Percentiles rank a stretch among this genome's conserved stretches.
phyloP scores from a whole-genome alignment of 2,797 vertebrate species.

The Melanotaenia maccullochi region DNA sequence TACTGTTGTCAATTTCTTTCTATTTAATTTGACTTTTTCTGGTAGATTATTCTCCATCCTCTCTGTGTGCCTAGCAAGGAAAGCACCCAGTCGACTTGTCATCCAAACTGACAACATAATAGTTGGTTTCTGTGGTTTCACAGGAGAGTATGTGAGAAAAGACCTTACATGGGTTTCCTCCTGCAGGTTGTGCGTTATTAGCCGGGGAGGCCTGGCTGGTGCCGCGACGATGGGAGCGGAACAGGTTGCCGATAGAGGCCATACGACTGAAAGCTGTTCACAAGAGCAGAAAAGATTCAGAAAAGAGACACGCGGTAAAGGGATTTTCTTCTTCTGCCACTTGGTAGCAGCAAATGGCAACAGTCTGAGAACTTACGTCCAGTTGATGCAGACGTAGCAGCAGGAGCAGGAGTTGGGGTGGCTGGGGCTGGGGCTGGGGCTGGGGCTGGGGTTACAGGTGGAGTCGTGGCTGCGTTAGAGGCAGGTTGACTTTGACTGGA shows the following conservation, averaged over 20 bases:
- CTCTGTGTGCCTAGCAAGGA: no score
- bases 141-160: no score
- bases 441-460: neutral
- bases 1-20: no score
- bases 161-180: constrained; percentile 62
- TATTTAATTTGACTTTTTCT: no score
- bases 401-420: constrained; percentile 28
- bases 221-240: constrained; percentile 74
- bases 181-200: constrained; percentile 13
- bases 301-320: neutral
- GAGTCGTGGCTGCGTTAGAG: constrained; percentile 2
- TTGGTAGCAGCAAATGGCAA: neutral
- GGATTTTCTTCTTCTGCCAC: neutral
- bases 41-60: no score
- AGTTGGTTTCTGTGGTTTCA: neutral
- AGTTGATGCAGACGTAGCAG: constrained; percentile 33
- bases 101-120: no score
- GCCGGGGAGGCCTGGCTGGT: constrained; percentile 45
- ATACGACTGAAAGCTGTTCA: constrained; percentile 73
- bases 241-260: constrained; percentile 74
- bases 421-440: neutral
- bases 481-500: constrained; percentile 54
- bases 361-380: constrained; percentile 37
- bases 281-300: neutral
- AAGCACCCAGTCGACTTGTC: no score